phyloP scores from a whole-genome alignment of 2,888 invertebrate genomes.

The Drosophila meridiana region DNA sequence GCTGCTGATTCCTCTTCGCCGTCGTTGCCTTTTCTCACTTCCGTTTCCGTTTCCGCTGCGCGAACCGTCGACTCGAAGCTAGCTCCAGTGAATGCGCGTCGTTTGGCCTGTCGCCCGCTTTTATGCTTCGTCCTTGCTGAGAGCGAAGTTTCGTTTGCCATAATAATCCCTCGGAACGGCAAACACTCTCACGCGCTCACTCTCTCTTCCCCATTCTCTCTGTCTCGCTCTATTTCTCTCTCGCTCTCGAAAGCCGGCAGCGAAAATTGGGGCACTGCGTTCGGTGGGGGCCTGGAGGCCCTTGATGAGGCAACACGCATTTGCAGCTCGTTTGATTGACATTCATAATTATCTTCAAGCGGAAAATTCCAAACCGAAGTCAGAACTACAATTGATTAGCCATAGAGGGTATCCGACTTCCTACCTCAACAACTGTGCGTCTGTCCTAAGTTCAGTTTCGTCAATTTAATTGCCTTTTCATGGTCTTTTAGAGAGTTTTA shows the following conservation, averaged over 20 bases:
- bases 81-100: constrained; percentile 67
- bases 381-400: constrained; percentile 46
- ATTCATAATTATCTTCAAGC: constrained; percentile 61
- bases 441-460: background rate
- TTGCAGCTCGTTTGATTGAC: constrained; percentile 60
- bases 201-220: constrained; percentile 6
- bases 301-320: constrained; percentile 42
- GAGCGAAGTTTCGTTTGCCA: constrained; percentile 42
- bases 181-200: constrained; percentile 7
- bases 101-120: constrained; percentile 40
- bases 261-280: constrained; percentile 18
- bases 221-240: background rate
- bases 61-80: constrained; percentile 60
- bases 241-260: constrained; percentile 27
- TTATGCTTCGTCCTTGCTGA: constrained; percentile 51
- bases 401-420: background rate
- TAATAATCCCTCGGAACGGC: constrained; percentile 13
- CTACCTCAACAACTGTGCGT: background rate
- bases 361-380: constrained; percentile 66
- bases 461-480: constrained; percentile 43
- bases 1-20: constrained; percentile 1
- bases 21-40: constrained; percentile 13
- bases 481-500: background rate
- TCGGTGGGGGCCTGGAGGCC: background rate
- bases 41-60: constrained; percentile 18